A percentile compares a stretch with the other conserved stretches of the same genome.
These are phyloP conservation scores for Zaprionus ghesquierei DNA, from an alignment of 1,140 invertebrate species.

Conservation along the genomic window DNA sequence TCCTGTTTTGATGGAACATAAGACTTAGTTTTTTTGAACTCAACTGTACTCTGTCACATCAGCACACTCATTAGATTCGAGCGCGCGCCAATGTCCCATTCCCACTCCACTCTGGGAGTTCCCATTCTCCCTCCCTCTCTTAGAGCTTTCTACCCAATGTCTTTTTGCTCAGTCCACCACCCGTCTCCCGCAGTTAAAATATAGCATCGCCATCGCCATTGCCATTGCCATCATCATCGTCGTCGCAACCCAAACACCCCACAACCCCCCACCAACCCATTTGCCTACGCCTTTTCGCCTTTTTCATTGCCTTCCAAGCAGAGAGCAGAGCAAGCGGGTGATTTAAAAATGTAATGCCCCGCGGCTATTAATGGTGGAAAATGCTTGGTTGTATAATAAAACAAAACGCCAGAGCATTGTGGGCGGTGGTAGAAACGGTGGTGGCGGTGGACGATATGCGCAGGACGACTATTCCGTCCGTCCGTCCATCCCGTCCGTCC, in stretches of 20 bases:
- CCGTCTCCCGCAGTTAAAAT: background rate
- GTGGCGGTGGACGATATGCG: slow-evolving; percentile 28
- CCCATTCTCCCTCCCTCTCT: background rate
- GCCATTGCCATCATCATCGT: slow-evolving; percentile 28
- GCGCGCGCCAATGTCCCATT: slow-evolving; percentile 11
- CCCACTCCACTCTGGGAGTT: too few species aligned
- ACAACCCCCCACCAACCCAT: too few species aligned
- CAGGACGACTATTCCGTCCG: slow-evolving; percentile 12
- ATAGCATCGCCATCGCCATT: slow-evolving; percentile 1
- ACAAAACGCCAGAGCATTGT: slow-evolving; percentile 56
- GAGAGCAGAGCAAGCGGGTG: slow-evolving; percentile 42
- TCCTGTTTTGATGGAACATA: slow-evolving; percentile 16
- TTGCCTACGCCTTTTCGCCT: slow-evolving; percentile 3
- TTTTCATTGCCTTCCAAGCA: background rate
- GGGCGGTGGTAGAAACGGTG: slow-evolving; percentile 21
- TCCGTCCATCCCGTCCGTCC: slow-evolving; percentile 16
- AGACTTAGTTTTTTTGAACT: slow-evolving; percentile 44
- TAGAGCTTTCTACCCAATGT: background rate
- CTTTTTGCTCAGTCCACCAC: background rate
- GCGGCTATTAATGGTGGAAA: slow-evolving; percentile 79
- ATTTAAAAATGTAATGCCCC: slow-evolving; percentile 80
- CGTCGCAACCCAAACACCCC: too few species aligned
- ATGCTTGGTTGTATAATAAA: slow-evolving; percentile 77
- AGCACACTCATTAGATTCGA: slow-evolving; percentile 36
- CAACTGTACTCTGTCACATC: slow-evolving; percentile 56